Base-by-base conservation (phyloP, 2,113 vertebrate species). In the Hemiscyllium ocellatum region DNA sequence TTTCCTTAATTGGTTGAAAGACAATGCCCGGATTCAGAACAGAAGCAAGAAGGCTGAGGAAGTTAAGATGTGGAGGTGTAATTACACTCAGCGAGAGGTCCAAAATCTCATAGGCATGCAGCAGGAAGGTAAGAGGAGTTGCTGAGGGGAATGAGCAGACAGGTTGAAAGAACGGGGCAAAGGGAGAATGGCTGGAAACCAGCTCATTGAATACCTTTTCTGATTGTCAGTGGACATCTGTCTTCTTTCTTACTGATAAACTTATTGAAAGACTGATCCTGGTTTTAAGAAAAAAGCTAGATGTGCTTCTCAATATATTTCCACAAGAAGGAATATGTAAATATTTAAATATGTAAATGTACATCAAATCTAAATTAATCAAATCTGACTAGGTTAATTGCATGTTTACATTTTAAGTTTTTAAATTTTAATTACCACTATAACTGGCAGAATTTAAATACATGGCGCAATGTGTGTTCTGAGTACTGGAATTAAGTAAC, bases 401-500 rank as follows among this genome's bases (percentile, higher is more conserved):
- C 94, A 72, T 95, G 94, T 95, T 95, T 95, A 95, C 94, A 72
- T 69, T 95, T 95, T 72, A 95, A 95, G 94, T 95, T 95, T 95
- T 95, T 95, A 95, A 95, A 95, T 95, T 95, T 95, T 95, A 95
- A 95, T 95, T 95, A 95, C 94, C 72, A 76, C 37, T 47, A 33
- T 72, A 70, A 94, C 93, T 94, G 66, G 42, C 66, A 68, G 66
- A 94, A 94, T 50, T 95, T 95, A 72, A 72, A 72, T 72, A 72
- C 94, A 95, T 50, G 94, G 68, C 24, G 22, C 42, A 47, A 72
- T 96, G 96, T 97, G 97, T 97, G 97, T 96, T 97, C 97, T 97
- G 97, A 97, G 97, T 85, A 95, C 97, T 97, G 97, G 97, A 95
- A 97, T 97, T 98, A 98, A 98, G 98, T 98, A 98, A 99, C 98